Base-by-base conservation (phyloP, 1,140 invertebrate species). In the Dendroctonus valens region DNA sequence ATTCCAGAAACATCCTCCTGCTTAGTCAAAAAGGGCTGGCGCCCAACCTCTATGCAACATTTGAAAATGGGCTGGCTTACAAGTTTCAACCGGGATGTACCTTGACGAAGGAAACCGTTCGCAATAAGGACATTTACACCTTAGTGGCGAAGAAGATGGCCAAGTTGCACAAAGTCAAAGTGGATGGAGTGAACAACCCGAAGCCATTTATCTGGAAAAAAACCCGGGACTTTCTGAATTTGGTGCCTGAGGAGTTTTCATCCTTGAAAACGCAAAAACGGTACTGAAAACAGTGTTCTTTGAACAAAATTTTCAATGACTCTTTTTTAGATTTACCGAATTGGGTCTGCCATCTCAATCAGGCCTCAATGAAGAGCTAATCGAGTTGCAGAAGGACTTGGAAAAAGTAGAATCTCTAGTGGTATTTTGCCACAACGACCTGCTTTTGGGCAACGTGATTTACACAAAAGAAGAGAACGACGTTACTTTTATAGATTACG, bases 391-490 rank as follows among this genome's bases (percentile, higher is more conserved):
- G 76, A 78, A 81, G 37, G 80, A 86, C 69, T 80, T 96, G 67
- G 81, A 82, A 52, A 79, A 81, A 68, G 76, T 90, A 15, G 78
- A 86, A 64, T 92, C 87, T 81, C 91, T 92, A n/a, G 78, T 96
- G 65, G 96, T 98, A 15, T 97, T 98, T 81, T 90, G 91, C 77
- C 97, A 99, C 82, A 99, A 99, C 83, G 97, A 99, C 84, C 85
- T 99, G 61, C 83, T 99, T 69, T 82, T 98, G 65, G 92, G 89
- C 73, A 99, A 99, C 82, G 88, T 99, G 62, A 87, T 99, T 58
- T 91, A 91, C 75, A 87, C 93, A 74, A 78, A 88, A 75, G 81
- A 85, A 64, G 83, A 86, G 73, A 83, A 86, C 71, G 82, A 82
- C 70, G 87, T 98, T 5, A 88, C 87, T 15, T 99, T 99, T 78